phyloP scores from a whole-genome alignment of 2,888 invertebrate species.

The Rotaria sp. region DNA sequence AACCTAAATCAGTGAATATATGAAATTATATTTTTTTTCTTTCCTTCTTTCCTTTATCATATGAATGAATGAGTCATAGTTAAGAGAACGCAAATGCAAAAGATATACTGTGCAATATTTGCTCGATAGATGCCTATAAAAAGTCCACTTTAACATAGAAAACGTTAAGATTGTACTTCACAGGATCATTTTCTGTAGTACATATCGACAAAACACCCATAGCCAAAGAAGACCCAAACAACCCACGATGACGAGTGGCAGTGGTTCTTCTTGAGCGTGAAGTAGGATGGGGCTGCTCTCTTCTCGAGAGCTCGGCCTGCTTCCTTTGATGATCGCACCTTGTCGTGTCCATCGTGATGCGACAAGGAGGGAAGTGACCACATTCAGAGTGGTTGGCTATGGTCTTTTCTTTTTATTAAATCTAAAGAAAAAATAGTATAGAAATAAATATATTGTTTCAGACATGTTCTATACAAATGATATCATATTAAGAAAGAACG shows the following conservation, averaged over 20 bases:
- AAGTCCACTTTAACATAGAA: neutral
- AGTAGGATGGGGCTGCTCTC: slow-evolving; percentile 24
- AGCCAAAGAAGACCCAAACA: slow-evolving; percentile 21
- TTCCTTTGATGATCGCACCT: slow-evolving; percentile 24
- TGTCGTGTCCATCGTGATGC: neutral
- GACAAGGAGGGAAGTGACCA: slow-evolving; percentile 13
- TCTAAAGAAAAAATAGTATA: neutral
- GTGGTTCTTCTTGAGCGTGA: slow-evolving; percentile 25
- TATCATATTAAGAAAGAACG: neutral
- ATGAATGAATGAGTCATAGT: neutral
- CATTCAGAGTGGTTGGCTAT: slow-evolving; percentile 23
- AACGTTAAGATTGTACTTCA: slow-evolving; percentile 1
- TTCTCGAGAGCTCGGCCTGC: slow-evolving; percentile 21
- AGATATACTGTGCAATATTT: neutral
- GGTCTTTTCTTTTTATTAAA: neutral
- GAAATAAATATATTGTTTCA: neutral
- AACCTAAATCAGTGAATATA: too few species aligned
- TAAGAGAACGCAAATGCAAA: neutral
- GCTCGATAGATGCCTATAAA: neutral
- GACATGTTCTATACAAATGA: neutral
- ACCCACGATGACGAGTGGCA: slow-evolving; percentile 19
- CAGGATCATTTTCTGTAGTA: slow-evolving; percentile 19
- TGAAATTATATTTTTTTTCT: neutral
- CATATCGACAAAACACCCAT: slow-evolving; percentile 23
- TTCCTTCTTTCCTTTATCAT: neutral